These are phyloP conservation scores for Parapristionchus giblindavisi DNA, from an alignment of 2,888 invertebrate species.

Conservation along the genomic window DNA sequence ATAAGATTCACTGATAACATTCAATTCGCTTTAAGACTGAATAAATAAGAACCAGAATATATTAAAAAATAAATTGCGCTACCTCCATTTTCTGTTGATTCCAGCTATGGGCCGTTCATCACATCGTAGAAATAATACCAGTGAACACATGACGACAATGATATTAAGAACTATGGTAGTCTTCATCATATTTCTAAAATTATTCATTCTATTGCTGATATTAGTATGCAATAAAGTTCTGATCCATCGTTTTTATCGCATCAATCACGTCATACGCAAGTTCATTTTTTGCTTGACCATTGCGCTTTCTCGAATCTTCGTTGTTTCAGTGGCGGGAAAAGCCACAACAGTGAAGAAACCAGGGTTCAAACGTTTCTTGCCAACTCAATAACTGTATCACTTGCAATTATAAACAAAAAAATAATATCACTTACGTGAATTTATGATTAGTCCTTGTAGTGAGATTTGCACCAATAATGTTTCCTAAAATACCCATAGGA, in stretches of 20 bases:
- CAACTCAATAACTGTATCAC: background rate
- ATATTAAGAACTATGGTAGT: constrained; percentile 39
- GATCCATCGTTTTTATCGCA: background rate
- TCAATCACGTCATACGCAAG: too few species aligned
- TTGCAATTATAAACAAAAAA: background rate
- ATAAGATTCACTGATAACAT: background rate
- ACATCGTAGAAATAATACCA: constrained; percentile 40
- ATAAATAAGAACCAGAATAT: background rate
- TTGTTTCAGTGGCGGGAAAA: background rate
- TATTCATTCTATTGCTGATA: background rate
- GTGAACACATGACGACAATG: constrained; percentile 38
- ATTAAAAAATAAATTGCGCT: background rate
- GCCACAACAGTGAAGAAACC: background rate
- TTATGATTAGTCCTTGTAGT: constrained; percentile 3
- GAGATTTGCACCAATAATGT: constrained; percentile 44
- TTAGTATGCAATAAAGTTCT: too few species aligned
- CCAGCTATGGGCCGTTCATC: constrained; percentile 41
- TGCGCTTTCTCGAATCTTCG: background rate
- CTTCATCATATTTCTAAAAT: constrained; percentile 41
- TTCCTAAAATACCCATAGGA: constrained; percentile 53
- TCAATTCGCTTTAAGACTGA: background rate
- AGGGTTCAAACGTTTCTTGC: background rate
- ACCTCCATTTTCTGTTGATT: constrained; percentile 38
- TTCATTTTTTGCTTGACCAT: too few species aligned
- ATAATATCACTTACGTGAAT: constrained; percentile 6